A percentile compares a stretch with the other conserved stretches of the same genome.
Evolutionary conservation across 2,797 vertebrate genomes (phyloP).

Genomic region (Odontamblyopus rebecca): DNA sequence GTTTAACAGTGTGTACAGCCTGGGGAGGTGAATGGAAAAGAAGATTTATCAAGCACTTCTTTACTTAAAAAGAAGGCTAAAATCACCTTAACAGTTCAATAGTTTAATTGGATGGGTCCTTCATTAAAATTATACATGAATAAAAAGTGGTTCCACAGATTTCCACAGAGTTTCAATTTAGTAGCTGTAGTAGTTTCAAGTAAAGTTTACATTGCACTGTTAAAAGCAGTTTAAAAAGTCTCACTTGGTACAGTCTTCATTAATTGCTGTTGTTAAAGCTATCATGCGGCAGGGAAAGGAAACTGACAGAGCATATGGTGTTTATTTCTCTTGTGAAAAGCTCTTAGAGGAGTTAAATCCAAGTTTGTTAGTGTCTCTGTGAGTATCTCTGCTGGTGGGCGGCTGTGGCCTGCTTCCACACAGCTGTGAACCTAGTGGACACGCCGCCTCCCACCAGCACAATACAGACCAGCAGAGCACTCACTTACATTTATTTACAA

Average conservation of each 20-base stretch:
- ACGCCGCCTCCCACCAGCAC: slow-evolving; percentile 42
- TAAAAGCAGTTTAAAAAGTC: not conserved
- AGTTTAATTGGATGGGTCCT: not conserved
- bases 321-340: slow-evolving; percentile 49
- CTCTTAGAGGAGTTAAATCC: slow-evolving; percentile 45
- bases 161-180: not conserved
- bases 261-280: slow-evolving; percentile 8
- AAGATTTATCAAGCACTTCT: not conserved
- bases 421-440: slow-evolving; percentile 41
- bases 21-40: slow-evolving; percentile 8
- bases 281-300: slow-evolving; percentile 17
- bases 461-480: slow-evolving; percentile 27
- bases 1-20: slow-evolving; percentile 16
- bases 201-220: not conserved
- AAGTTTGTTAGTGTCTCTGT: slow-evolving; percentile 24
- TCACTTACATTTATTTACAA: slow-evolving; percentile 47
- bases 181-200: no score
- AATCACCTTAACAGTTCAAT: not conserved
- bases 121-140: not conserved
- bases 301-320: slow-evolving; percentile 50
- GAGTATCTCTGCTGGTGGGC: slow-evolving; percentile 21
- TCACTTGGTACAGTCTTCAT: not conserved
- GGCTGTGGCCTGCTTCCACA: slow-evolving; percentile 34
- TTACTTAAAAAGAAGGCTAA: not conserved
- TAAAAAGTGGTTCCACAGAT: not conserved